Evolutionary conservation across 2,888 invertebrate species (phyloP).

Genomic region (Zaprionus lineosus): DNA sequence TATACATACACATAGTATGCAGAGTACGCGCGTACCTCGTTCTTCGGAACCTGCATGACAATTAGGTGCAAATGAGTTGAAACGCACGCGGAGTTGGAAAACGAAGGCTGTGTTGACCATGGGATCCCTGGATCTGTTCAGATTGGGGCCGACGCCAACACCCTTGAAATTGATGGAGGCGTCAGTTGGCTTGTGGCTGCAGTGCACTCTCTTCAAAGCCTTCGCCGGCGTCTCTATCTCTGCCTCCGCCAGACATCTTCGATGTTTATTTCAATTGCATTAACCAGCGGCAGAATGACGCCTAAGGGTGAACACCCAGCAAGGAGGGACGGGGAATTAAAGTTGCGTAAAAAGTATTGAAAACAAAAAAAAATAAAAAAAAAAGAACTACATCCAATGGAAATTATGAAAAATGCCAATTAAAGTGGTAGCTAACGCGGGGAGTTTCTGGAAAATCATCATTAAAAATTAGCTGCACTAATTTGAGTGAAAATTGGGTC

Average conservation of each 20-base stretch:
- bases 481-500: slow-evolving; percentile 73
- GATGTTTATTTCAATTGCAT: slow-evolving; percentile 76
- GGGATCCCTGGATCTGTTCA: slow-evolving; percentile 4
- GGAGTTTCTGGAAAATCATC: slow-evolving; percentile 58
- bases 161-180: slow-evolving; percentile 55
- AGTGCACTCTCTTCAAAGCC: slow-evolving; percentile 10
- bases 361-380: slow-evolving; percentile 12
- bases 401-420: slow-evolving; percentile 74
- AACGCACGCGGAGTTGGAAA: slow-evolving; percentile 43
- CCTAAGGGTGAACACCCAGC: background rate
- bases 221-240: background rate
- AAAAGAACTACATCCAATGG: slow-evolving; percentile 23
- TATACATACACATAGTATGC: too few species aligned
- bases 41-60: slow-evolving; percentile 59
- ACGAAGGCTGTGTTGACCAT: slow-evolving; percentile 7
- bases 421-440: slow-evolving; percentile 50
- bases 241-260: slow-evolving; percentile 30
- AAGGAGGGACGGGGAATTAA: slow-evolving; percentile 24
- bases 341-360: slow-evolving; percentile 66
- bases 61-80: slow-evolving; percentile 76
- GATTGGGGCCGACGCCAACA: slow-evolving; percentile 14
- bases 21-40: too few species aligned
- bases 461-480: slow-evolving; percentile 78
- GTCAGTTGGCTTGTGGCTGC: slow-evolving; percentile 27
- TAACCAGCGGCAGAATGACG: slow-evolving; percentile 43